Conservation (phyloP, 1,140 invertebrate species). For the Planococcus citri region DNA sequence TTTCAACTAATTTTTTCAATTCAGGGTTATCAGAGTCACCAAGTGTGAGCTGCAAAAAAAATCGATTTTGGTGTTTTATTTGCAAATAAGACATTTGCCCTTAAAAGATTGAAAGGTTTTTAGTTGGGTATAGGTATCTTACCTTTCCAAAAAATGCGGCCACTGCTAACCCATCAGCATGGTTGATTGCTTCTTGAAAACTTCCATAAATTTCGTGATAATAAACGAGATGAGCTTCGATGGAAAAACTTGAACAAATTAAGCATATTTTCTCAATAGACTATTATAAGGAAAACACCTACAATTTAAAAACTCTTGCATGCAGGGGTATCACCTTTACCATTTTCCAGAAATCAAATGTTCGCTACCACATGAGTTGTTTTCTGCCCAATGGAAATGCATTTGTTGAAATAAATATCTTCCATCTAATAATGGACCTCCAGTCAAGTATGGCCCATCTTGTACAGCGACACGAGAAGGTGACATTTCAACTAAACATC, state of each 20-base stretch:
- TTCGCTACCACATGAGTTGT: constrained; percentile 63
- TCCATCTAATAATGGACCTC: constrained; percentile 25
- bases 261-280: too few relatives aligned
- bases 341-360: constrained; percentile 50
- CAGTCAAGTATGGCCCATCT: constrained; percentile 20
- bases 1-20: too few relatives aligned
- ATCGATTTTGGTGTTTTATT: too few relatives aligned
- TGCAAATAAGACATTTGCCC: too few relatives aligned
- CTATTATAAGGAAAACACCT: too few relatives aligned
- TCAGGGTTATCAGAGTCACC: too few relatives aligned
- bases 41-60: too few relatives aligned
- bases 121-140: too few relatives aligned
- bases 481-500: constrained; percentile 20
- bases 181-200: constrained; percentile 46
- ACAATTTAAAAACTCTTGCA: too few relatives aligned
- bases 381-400: constrained; percentile 73
- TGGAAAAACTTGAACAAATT: constrained; percentile 39
- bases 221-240: constrained; percentile 64
- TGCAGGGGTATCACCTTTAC: too few relatives aligned
- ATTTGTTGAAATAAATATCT: constrained; percentile 46
- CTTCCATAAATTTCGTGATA: constrained; percentile 47
- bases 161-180: constrained; percentile 63
- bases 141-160: constrained; percentile 73
- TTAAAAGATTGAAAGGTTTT: too few relatives aligned
- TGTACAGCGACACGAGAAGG: neutral